phyloP scores from a whole-genome alignment of 2,113 vertebrate species.

The Limanda limanda region DNA sequence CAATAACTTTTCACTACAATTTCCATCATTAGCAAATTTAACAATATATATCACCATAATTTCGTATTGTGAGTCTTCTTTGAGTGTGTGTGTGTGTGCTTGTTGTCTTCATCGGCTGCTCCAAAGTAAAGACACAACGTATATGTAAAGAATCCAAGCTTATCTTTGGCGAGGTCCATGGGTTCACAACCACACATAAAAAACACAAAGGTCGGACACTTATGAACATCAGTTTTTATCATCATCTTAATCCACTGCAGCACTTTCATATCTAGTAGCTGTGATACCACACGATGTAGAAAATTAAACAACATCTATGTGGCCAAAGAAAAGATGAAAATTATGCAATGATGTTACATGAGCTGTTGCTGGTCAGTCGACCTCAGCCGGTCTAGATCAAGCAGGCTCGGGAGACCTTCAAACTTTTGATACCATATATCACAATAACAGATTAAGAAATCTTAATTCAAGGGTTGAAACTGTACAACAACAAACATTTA shows the following conservation, averaged over 20 bases:
- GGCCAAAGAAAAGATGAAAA: no score
- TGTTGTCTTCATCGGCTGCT: no score
- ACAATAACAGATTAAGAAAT: neutral
- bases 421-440: neutral
- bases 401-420: no score
- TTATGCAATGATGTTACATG: neutral
- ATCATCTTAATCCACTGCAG: neutral
- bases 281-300: no score
- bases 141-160: conserved; percentile 24
- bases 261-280: neutral
- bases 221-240: neutral
- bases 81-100: no score
- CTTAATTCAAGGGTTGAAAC: neutral
- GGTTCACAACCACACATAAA: neutral
- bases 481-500: neutral
- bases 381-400: no score
- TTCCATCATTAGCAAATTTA: no score
- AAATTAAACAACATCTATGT: neutral
- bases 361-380: neutral
- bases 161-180: neutral
- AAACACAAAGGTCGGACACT: neutral
- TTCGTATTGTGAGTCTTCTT: no score
- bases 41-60: no score
- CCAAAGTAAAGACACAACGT: neutral
- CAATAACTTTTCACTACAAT: no score